phyloP scores from a whole-genome alignment of 2,888 invertebrate genomes.

The Cryptus viduatorius region DNA sequence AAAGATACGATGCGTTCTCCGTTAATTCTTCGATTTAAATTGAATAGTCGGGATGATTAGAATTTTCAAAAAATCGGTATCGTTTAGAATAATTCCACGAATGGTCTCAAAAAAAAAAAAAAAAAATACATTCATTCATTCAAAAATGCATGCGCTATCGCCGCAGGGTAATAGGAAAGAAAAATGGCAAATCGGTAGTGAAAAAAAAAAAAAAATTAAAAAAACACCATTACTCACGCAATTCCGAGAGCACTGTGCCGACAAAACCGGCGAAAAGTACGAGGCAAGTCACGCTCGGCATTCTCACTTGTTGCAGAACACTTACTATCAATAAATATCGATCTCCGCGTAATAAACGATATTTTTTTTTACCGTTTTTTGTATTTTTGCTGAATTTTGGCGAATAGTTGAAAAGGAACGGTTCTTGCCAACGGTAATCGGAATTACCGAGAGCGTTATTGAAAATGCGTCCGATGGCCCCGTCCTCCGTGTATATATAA shows the following conservation, averaged over 20 bases:
- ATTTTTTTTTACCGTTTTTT: not conserved
- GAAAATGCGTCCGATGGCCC: conserved; percentile 81
- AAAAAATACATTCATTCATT: not conserved
- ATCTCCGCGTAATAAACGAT: not conserved
- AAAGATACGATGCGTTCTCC: not conserved
- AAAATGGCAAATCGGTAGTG: not conserved
- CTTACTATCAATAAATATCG: conserved; percentile 28
- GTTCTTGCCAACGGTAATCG: conserved; percentile 61
- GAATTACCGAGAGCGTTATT: conserved; percentile 78
- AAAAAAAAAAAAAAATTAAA: conserved; percentile 12
- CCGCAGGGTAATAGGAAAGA: not conserved
- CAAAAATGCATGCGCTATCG: not conserved
- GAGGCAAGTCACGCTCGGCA: conserved; percentile 51
- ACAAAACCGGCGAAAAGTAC: conserved; percentile 63
- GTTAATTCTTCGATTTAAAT: no score
- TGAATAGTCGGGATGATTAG: no score
- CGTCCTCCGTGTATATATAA: conserved; percentile 81
- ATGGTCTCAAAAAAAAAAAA: not conserved
- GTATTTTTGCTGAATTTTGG: conserved; percentile 13
- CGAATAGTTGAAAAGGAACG: conserved; percentile 12
- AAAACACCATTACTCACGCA: conserved; percentile 74
- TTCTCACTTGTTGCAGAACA: conserved; percentile 49
- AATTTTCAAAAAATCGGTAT: no score
- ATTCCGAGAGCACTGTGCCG: conserved; percentile 68
- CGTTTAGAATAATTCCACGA: not conserved